Evolutionary conservation across 1,140 invertebrate genomes (phyloP), one percentile per base, ranked within the genome.

Genomic region (Dendroctonus valens): DNA sequence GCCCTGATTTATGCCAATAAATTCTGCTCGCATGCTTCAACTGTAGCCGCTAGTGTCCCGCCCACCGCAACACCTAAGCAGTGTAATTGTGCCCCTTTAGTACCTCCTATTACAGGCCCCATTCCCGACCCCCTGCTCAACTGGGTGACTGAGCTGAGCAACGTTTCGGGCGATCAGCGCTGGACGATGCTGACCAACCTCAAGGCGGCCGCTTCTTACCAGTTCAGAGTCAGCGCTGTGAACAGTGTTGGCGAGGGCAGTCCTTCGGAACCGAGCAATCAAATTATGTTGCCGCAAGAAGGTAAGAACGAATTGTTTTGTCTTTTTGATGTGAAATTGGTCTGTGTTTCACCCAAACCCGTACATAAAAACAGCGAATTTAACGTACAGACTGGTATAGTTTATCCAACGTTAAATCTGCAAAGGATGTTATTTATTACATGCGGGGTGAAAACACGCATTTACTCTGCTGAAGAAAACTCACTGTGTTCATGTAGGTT

Each of bases 171-270:
- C 1, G 83, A 85, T 53, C 85, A 86, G 61, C 86, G 91, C 26
- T 94, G 89, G 85, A 84, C 91, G 5, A 77, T 97, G 12, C 80
- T 97, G 4, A 88, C 86, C 15, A 92, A 91, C 76, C 82, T 99
- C 38, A 94, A 96, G 81, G 96, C 97, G 0, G 94, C 97, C 0
- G 89, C 93, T 0, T 90, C 91, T 0, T 99, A 98, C 81, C 94
- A 98, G 78, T 99, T 99, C 79, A 83, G 96, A 67, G 91, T 99
- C 1, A 94, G 90, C 70, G 96, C 97, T 14, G 89, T 97, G 0
- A 99, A 99, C 79, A 89, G 91, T 38, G 94, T 96, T 0, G 97
- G 97, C 2, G 93, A 97, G 77, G 96, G 97, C 42, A 87, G 90
- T 14, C 86, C 92, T 3, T 97, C 94, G 3, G 86, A 90, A 46